These are phyloP conservation scores for Pseudorhombus dupliciocellatus DNA, from an alignment of 2,113 vertebrate species.

Conservation along the genomic window DNA sequence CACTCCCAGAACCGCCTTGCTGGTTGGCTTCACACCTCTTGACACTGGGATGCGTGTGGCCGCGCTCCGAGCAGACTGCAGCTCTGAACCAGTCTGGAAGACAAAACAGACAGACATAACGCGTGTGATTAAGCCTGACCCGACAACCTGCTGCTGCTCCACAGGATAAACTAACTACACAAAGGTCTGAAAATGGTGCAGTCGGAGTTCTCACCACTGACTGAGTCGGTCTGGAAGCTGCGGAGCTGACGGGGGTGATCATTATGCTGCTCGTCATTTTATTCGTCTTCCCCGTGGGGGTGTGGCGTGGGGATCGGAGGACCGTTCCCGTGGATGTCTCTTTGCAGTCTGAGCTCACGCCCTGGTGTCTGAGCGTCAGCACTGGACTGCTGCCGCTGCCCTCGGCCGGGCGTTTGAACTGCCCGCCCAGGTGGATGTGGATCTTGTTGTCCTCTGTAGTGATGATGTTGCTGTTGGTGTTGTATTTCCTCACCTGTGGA, in stretches of 20 bases:
- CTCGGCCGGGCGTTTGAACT: constrained; percentile 86
- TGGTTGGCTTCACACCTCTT: constrained; percentile 93
- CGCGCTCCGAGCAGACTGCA: constrained; percentile 84
- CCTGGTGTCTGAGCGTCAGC: constrained; percentile 83
- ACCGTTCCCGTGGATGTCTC: constrained; percentile 86
- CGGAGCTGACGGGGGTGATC: constrained; percentile 88
- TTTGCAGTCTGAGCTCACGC: constrained; percentile 79
- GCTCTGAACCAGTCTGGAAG: constrained; percentile 86
- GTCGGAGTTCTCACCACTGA: constrained; percentile 85
- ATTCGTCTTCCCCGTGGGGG: constrained; percentile 65
- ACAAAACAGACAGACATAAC: too few relatives aligned
- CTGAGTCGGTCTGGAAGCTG: constrained; percentile 85
- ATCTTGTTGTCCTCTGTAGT: constrained; percentile 98
- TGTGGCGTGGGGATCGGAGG: constrained; percentile 85
- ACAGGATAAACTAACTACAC: too few relatives aligned
- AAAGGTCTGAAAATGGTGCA: neutral
- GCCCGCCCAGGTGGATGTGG: constrained; percentile 93
- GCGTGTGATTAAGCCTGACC: too few relatives aligned
- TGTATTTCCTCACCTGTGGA: constrained; percentile 83
- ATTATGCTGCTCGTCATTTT: constrained; percentile 97
- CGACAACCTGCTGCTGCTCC: too few relatives aligned
- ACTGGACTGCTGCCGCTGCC: constrained; percentile 66
- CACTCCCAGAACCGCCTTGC: constrained; percentile 88
- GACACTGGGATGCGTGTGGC: constrained; percentile 94
- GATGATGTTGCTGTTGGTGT: constrained; percentile 88